Percentiles rank a stretch among this genome's conserved stretches.
These are phyloP conservation scores for Aspidiotus rigidus DNA, from an alignment of 2,888 invertebrate genomes.

Conservation along the genomic window DNA sequence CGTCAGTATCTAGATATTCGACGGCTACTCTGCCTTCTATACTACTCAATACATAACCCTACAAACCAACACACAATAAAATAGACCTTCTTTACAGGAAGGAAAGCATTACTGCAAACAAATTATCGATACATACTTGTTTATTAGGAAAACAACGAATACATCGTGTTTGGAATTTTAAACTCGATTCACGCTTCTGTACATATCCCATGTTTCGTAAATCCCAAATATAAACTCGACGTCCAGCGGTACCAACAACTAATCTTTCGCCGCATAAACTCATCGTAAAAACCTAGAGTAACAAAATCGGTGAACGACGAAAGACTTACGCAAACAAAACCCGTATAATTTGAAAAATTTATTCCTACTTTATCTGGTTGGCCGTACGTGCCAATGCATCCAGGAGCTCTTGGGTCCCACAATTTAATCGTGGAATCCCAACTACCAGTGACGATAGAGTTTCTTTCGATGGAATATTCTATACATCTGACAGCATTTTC, in stretches of 20 bases:
- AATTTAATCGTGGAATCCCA: conserved; percentile 96
- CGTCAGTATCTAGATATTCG: conserved; percentile 91
- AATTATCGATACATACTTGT: conserved; percentile 46
- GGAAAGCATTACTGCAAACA: neutral
- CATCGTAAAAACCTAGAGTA: conserved; percentile 75
- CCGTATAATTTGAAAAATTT: neutral
- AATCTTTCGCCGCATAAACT: conserved; percentile 89
- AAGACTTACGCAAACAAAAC: neutral
- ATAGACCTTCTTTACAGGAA: neutral
- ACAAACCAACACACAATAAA: conserved; percentile 37
- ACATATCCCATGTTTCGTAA: conserved; percentile 89
- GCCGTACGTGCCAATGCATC: conserved; percentile 72
- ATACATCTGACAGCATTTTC: conserved; percentile 85
- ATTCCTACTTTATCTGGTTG: conserved; percentile 62
- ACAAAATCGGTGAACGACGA: conserved; percentile 13
- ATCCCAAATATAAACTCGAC: conserved; percentile 95
- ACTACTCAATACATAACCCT: conserved; percentile 92
- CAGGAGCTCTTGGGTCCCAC: conserved; percentile 85
- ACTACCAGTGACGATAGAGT: conserved; percentile 85
- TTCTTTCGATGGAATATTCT: conserved; percentile 80
- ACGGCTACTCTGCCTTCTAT: conserved; percentile 97
- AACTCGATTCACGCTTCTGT: conserved; percentile 87
- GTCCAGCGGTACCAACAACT: conserved; percentile 90
- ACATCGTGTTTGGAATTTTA: conserved; percentile 95
- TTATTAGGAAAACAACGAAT: conserved; percentile 78